A percentile compares a stretch with the other conserved stretches of the same genome.
Conservation (phyloP, 2,113 vertebrate genomes). For the Notothenia rossii region DNA sequence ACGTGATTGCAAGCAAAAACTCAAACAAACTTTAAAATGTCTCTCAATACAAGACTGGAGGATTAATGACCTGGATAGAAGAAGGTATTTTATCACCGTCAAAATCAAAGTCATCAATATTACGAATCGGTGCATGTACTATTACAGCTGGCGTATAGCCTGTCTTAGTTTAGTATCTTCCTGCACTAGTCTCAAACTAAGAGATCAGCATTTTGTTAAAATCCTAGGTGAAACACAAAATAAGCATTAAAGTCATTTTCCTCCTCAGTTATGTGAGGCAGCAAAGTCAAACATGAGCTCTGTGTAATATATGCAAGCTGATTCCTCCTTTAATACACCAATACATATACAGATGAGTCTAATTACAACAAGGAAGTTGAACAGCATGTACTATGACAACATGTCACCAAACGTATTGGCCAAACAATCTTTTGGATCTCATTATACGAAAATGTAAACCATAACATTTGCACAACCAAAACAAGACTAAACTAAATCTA, state of each 20-base stretch:
- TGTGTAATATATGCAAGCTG: conserved; percentile 43
- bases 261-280: conserved; percentile 49
- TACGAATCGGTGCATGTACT: conserved; percentile 37
- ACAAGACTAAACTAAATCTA: too few relatives aligned
- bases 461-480: too few relatives aligned
- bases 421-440: too few relatives aligned
- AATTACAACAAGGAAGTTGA: too few relatives aligned
- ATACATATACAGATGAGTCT: background rate
- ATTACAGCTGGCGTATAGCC: conserved; percentile 14
- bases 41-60: background rate
- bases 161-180: conserved; percentile 11
- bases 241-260: conserved; percentile 25
- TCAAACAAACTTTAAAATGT: background rate
- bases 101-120: conserved; percentile 21
- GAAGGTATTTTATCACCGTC: background rate
- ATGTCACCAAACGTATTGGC: too few relatives aligned
- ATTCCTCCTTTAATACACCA: conserved; percentile 43
- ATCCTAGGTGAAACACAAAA: too few relatives aligned
- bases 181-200: too few relatives aligned
- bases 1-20: background rate
- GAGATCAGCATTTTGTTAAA: too few relatives aligned
- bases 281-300: conserved; percentile 41
- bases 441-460: too few relatives aligned
- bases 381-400: too few relatives aligned
- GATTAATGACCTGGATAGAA: conserved; percentile 2